Evolutionary conservation across 2,888 invertebrate genomes (phyloP), one percentile per base, ranked within the genome.

Genomic region (Epistrophella euchroma): DNA sequence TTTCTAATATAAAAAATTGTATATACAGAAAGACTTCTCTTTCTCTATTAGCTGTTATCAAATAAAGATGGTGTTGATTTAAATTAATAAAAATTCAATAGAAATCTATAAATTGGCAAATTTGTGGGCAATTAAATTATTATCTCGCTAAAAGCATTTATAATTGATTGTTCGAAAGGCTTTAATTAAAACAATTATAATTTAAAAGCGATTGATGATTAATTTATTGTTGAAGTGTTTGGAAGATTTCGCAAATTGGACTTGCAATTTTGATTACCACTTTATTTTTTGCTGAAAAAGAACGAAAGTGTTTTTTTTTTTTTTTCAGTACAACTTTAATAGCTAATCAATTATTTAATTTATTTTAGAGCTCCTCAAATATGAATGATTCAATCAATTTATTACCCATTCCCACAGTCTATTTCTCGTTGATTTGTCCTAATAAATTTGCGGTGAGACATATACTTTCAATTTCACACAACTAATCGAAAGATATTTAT

Each of bases 391-490:
- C 11, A 50, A 22, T 50, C 4, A 6, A 25, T 25, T 50, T 2
- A 50, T 2, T 25, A 2, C 7, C 4, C 0, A 0, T 66, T 64
- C 28, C 32, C 45, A 64, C 47, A 64, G 45, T 64, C 2, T 13
- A 2, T 32, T 32, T 28, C 11, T 35, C 35, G 32, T 19, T 13
- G 1, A 47, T 35, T 66, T 15, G 32, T 5, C 13, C 4, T 11
- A 13, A 35, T 66, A 47, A 66, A 66, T 47, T 32, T 35, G 13
- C 19, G 32, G 19, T 25, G 13, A 47, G 25, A 6, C 45, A 32
- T 2, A 40, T 25, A 71, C 73, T 78, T 83, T 83, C 78, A 43
- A 50, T 78, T 84, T 84, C 70, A 58, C 55, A 78, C 32, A 73
- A 62, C 68, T 22, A 74, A 83, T 78, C 68, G 68, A 83, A 40